phyloP scores from a whole-genome alignment of 2,888 invertebrate species.

The Cacoxenus indagator region DNA sequence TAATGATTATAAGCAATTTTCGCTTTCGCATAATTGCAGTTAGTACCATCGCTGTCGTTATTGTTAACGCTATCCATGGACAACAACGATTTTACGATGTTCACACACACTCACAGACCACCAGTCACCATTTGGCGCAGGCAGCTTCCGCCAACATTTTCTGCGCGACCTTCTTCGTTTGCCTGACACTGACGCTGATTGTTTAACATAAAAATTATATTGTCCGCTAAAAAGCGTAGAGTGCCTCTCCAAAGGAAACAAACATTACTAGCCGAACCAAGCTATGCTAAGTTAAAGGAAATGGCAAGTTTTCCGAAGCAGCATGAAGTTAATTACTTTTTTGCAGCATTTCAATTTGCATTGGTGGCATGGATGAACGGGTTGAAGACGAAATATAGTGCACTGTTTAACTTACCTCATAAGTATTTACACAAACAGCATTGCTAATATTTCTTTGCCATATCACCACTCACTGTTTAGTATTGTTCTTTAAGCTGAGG shows the following conservation, averaged over 20 bases:
- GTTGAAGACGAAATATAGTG: too few relatives aligned
- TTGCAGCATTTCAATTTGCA: too few relatives aligned
- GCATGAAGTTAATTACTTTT: too few relatives aligned
- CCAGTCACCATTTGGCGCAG: background rate
- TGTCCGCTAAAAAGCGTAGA: background rate
- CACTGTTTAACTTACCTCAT: too few relatives aligned
- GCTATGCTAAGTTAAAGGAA: background rate
- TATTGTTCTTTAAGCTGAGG: too few relatives aligned
- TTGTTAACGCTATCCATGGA: background rate
- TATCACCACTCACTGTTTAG: too few relatives aligned
- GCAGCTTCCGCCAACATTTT: background rate
- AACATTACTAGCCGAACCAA: too few relatives aligned
- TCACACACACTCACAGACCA: background rate
- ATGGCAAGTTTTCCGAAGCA: background rate
- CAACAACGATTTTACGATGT: constrained; percentile 1
- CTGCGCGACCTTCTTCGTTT: background rate
- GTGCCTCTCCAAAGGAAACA: background rate
- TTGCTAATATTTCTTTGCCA: too few relatives aligned
- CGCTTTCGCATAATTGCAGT: constrained; percentile 10
- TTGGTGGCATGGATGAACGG: too few relatives aligned
- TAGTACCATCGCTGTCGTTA: background rate
- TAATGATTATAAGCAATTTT: constrained; percentile 24
- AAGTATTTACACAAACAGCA: too few relatives aligned
- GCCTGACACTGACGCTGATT: constrained; percentile 5
- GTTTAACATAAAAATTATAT: constrained; percentile 22